Conservation (phyloP, 2,888 invertebrate species). For the Timandra comae region DNA sequence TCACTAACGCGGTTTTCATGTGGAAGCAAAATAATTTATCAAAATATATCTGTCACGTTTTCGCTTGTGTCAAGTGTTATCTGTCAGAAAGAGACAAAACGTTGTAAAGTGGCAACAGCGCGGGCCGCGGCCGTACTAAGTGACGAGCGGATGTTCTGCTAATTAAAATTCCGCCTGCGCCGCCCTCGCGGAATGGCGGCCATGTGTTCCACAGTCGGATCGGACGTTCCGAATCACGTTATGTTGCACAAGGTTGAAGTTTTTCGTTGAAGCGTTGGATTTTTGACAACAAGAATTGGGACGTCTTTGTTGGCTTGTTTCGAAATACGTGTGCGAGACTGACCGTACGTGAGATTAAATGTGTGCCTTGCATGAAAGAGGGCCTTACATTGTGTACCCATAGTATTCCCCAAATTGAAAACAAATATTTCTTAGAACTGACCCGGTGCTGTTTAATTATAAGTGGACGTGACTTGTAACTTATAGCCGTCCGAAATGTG, state of each 20-base stretch:
- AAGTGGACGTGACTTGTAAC: conserved; percentile 63
- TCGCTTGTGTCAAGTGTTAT: conserved; percentile 33
- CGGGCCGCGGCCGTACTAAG: conserved; percentile 58
- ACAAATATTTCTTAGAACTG: conserved; percentile 62
- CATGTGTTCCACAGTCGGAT: conserved; percentile 70
- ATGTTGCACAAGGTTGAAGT: conserved; percentile 72
- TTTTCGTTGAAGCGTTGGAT: conserved; percentile 53
- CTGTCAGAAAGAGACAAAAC: conserved; percentile 51
- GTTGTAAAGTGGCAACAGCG: conserved; percentile 64
- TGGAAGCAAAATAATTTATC: conserved; percentile 6
- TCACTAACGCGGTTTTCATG: conserved; percentile 8
- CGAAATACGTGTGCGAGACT: conserved; percentile 53
- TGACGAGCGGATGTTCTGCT: conserved; percentile 77
- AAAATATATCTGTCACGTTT: conserved; percentile 21
- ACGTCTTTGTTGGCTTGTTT: conserved; percentile 47
- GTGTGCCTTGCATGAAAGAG: conserved; percentile 47
- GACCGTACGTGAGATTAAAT: conserved; percentile 43
- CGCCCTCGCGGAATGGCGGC: conserved; percentile 77
- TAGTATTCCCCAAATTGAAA: conserved; percentile 45
- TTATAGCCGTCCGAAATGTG: conserved; percentile 64
- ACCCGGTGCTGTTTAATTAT: conserved; percentile 68
- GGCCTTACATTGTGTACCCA: conserved; percentile 41
- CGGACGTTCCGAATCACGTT: conserved; percentile 63
- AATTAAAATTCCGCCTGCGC: conserved; percentile 77
- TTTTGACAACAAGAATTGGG: conserved; percentile 40